Conservation (phyloP, 1,140 invertebrate genomes). For the Holcopasites calliopsidis region DNA sequence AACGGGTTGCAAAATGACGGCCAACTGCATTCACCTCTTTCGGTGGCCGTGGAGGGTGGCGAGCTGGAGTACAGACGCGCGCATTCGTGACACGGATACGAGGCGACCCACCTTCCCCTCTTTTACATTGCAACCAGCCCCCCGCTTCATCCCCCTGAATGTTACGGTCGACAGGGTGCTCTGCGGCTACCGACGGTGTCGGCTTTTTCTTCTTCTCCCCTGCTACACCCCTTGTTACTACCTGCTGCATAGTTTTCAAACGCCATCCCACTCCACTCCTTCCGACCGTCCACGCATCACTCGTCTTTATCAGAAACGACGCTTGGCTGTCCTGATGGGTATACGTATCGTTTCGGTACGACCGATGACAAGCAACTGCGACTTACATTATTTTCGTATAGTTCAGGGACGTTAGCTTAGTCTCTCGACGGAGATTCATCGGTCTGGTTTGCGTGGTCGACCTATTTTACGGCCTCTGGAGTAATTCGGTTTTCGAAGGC, state of each 20-base stretch:
- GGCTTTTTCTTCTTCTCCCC: background rate
- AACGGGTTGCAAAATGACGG: slow-evolving; percentile 74
- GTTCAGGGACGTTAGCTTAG: slow-evolving; percentile 22
- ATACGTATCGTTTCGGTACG: background rate
- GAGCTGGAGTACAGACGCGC: slow-evolving; percentile 70
- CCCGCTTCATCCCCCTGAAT: slow-evolving; percentile 45
- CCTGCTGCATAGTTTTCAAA: background rate
- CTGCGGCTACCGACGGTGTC: slow-evolving; percentile 33
- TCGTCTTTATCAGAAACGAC: background rate
- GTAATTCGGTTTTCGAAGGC: slow-evolving; percentile 29
- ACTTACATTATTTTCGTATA: slow-evolving; percentile 24
- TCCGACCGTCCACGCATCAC: background rate
- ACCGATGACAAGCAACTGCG: background rate
- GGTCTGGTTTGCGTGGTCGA: background rate
- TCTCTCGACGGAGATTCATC: slow-evolving; percentile 7
- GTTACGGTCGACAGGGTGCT: background rate
- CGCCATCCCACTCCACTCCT: background rate
- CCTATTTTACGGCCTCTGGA: slow-evolving; percentile 23
- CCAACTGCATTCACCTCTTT: slow-evolving; percentile 75
- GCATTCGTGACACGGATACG: slow-evolving; percentile 76
- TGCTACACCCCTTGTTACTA: background rate
- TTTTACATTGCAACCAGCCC: slow-evolving; percentile 21
- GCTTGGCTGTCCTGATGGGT: background rate
- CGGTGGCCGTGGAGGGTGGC: slow-evolving; percentile 52
- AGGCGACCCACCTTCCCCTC: slow-evolving; percentile 59